These are phyloP conservation scores for Aphelinus atriplicis DNA, from an alignment of 1,140 invertebrate species.

Conservation along the genomic window DNA sequence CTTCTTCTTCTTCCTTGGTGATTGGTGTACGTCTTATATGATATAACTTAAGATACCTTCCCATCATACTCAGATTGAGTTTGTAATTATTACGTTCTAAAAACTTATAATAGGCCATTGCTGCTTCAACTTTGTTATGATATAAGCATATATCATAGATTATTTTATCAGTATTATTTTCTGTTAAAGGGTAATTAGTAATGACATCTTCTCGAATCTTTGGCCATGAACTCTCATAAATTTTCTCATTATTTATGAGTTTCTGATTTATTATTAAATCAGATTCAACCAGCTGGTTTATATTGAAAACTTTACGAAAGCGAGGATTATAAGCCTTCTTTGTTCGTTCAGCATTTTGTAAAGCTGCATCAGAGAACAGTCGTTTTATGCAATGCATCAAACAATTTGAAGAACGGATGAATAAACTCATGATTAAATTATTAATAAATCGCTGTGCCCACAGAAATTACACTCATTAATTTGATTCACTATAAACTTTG, in stretches of 20 bases:
- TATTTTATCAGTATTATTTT: conserved; percentile 68
- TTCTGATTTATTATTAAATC: conserved; percentile 5
- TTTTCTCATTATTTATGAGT: conserved; percentile 2
- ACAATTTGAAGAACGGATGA: background rate
- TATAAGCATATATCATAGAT: conserved; percentile 66
- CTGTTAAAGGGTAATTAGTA: conserved; percentile 21
- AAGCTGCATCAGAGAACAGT: background rate
- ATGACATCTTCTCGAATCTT: conserved; percentile 33
- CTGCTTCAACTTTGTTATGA: conserved; percentile 62
- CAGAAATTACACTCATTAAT: no score
- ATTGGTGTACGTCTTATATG: conserved; percentile 52
- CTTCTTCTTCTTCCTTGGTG: conserved; percentile 63
- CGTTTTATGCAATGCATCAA: background rate
- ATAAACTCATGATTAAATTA: conserved; percentile 17
- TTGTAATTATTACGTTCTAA: conserved; percentile 62
- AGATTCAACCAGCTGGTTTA: background rate
- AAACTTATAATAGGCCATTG: conserved; percentile 69
- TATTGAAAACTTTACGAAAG: no score
- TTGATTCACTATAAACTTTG: no score
- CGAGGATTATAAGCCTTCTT: no score
- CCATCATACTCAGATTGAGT: conserved; percentile 67
- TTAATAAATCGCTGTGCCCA: no score
- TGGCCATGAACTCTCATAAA: conserved; percentile 34
- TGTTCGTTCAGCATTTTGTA: background rate
- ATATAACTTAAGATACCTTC: conserved; percentile 63